phyloP scores from a whole-genome alignment of 2,888 invertebrate genomes.

The Drosophila meridiana region DNA sequence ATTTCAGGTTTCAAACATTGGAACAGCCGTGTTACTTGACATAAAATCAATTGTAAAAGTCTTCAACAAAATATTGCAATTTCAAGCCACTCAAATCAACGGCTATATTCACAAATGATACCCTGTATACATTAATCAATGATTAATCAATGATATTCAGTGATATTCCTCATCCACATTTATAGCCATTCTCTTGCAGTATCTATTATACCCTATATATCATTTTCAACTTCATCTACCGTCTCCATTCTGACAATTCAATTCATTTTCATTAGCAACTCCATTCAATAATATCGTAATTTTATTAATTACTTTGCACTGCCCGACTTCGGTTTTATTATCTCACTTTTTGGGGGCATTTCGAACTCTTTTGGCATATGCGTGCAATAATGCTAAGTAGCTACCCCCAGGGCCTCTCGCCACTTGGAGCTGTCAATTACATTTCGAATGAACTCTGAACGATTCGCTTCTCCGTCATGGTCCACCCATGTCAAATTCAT shows the following conservation, averaged over 20 bases:
- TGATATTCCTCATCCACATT: background rate
- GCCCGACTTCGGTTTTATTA: constrained; percentile 4
- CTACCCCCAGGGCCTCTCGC: constrained; percentile 11
- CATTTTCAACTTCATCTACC: too few species aligned
- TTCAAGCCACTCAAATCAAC: too few species aligned
- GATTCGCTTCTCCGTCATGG: constrained; percentile 22
- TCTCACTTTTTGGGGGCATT: constrained; percentile 5
- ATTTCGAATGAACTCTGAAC: constrained; percentile 47
- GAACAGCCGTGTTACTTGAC: too few species aligned
- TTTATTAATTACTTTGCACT: constrained; percentile 44
- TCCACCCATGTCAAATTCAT: constrained; percentile 74
- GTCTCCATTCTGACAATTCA: background rate
- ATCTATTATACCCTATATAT: background rate
- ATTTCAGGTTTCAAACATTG: too few species aligned
- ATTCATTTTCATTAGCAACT: background rate
- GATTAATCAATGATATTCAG: too few species aligned
- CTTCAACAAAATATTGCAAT: too few species aligned
- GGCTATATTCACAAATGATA: too few species aligned
- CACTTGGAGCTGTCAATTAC: constrained; percentile 76
- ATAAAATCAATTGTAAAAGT: too few species aligned
- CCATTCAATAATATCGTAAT: constrained; percentile 1
- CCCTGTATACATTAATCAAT: too few species aligned
- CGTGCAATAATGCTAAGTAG: constrained; percentile 43
- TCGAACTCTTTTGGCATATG: constrained; percentile 30
- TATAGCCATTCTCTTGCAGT: background rate